Evolutionary conservation across 1,140 invertebrate species (phyloP), one percentile per base, ranked within the genome.

Genomic region (Lepidurus packardi): DNA sequence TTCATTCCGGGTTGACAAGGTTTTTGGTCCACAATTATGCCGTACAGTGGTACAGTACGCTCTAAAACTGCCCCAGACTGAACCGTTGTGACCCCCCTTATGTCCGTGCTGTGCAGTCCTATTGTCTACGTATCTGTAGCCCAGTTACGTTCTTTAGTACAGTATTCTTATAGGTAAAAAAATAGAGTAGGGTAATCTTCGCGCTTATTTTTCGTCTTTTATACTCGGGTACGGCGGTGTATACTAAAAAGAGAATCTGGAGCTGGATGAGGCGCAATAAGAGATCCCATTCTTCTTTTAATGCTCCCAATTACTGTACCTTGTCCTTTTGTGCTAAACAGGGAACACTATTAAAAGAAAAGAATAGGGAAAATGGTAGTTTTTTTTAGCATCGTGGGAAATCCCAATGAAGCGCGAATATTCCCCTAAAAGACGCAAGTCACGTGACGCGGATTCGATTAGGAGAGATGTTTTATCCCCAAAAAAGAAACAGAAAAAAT

Each of bases 381-480:
- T 47, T 65, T 65, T 65, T 65, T 65, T 7, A 65, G 53, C 53
- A n/a, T 65, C 53, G 53, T 65, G 53, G 53, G 53, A 65, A 65
- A 65, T 6, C 16, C 7, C 3, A 16, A 5, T 13, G 53, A 65
- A 65, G 53, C 13, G 53, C 53, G 8, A 13, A 7, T 65, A n/a
- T 13, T 65, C 53, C 16, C 21, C 16, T n/a, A 65, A 65, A 13
- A 65, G 21, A 9, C 53, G 53, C 53, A 65, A 65, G 53, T 65
- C 53, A 65, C 13, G 53, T 65, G 53, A 65, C 53, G 13, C 4
- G 21, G 53, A 13, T 65, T 65, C 21, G 34, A 34, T 65, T 13
- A 65, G 16, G 16, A 65, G 16, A n/a, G 21, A 65, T 7, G 21
- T 5, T 65, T 21, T 16, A 4, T 21, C 13, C 21, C 16, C 53